Base-by-base conservation (phyloP, 2,888 invertebrate species). In the Muscina levida region DNA sequence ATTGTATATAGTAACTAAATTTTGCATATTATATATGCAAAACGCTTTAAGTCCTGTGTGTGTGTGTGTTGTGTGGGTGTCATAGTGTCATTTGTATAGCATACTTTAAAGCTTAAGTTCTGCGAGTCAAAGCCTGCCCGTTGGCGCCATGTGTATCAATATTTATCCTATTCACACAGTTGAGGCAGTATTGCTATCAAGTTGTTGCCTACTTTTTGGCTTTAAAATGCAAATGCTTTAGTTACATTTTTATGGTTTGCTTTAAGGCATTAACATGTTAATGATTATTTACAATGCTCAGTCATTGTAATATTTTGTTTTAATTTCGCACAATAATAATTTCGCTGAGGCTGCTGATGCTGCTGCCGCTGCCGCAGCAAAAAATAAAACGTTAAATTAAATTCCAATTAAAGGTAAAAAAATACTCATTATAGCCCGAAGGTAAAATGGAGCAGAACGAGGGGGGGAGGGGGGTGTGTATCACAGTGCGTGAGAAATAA, bases 271-370 rank as follows among this genome's bases (percentile, higher is more conserved):
- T 53, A 24, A 24, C 13, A 22, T 24, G 24, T 53, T 62, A 42
- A 62, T 62, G 1, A 19, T 22, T 59, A 59, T 59, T 59, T 59
- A 59, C 17, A 59, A 37, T 59, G 39, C 19, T 2, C 19, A 19
- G 17, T 42, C 19, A 22, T 62, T 2, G 62, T 17, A 62, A 19
- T 62, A 42, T 62, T 62, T 19, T 62, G 42, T 42, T 62, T 62
- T 62, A 19, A 62, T 62, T 62, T 62, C 0, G 13, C 39, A 39
- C 39, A 31, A 37, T 17, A 39, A 59, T 37, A 59, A 57, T n/a
- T n/a, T n/a, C n/a, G n/a, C n/a, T n/a, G n/a, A n/a, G n/a, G n/a
- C n/a, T n/a, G n/a, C n/a, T n/a, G n/a, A n/a, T n/a, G n/a, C n/a
- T n/a, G n/a, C n/a, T n/a, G n/a, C n/a, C n/a, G n/a, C n/a, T n/a